A percentile compares a stretch with the other conserved stretches of the same genome.
Evolutionary conservation across 2,888 invertebrate species (phyloP).

Genomic region (Caenorhabditis doughertyi): DNA sequence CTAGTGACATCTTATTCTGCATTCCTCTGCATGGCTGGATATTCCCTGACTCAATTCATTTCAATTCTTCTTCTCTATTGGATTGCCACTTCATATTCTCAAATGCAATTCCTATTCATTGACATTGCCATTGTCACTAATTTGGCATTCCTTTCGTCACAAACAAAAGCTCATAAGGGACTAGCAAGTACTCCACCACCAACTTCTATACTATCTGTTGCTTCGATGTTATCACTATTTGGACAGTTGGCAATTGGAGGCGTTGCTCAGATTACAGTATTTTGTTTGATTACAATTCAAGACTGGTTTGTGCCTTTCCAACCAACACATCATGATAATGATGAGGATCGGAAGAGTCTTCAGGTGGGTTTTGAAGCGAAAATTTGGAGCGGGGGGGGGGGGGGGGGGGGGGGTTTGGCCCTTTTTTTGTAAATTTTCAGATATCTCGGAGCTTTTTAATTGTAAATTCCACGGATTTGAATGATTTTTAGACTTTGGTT

Average conservation of each 20-base stretch:
- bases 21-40: slow-evolving; percentile 98
- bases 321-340: slow-evolving; percentile 85
- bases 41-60: slow-evolving; percentile 89
- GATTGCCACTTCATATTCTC: slow-evolving; percentile 80
- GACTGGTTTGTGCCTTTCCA: slow-evolving; percentile 78
- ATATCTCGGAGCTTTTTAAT: too few species aligned
- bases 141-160: slow-evolving; percentile 83
- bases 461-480: too few species aligned
- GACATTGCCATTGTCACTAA: slow-evolving; percentile 85
- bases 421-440: not conserved
- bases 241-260: slow-evolving; percentile 87
- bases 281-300: slow-evolving; percentile 72
- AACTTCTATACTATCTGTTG: slow-evolving; percentile 85
- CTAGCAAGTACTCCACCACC: slow-evolving; percentile 76
- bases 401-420: too few species aligned
- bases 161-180: slow-evolving; percentile 75
- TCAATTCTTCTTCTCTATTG: slow-evolving; percentile 85
- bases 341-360: slow-evolving; percentile 87
- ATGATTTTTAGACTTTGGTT: too few species aligned
- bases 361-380: slow-evolving; percentile 82
- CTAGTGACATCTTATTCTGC: slow-evolving; percentile 96
- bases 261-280: slow-evolving; percentile 85
- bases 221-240: slow-evolving; percentile 87
- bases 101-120: slow-evolving; percentile 85
- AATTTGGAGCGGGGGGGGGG: not conserved